Evolutionary conservation across 2,888 invertebrate genomes (phyloP).

Genomic region (Omphaloscelis lunosa): DNA sequence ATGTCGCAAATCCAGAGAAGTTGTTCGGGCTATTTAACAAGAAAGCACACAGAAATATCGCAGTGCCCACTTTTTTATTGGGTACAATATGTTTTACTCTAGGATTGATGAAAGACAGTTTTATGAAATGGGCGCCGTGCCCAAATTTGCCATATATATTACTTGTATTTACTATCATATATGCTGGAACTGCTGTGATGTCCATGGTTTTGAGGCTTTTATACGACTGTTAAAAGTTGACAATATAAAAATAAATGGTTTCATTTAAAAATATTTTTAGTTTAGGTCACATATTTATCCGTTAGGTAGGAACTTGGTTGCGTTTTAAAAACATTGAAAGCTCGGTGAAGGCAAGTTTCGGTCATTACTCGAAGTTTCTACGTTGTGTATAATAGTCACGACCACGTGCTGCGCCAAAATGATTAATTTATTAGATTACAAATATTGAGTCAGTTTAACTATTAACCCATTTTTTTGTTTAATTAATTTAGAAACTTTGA

Average conservation of each 20-base stretch:
- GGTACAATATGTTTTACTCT: constrained; percentile 73
- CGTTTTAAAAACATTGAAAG: not conserved
- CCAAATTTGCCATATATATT: constrained; percentile 61
- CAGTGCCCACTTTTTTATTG: constrained; percentile 62
- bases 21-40: constrained; percentile 29
- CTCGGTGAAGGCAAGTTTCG: not conserved
- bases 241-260: not conserved
- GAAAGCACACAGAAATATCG: constrained; percentile 51
- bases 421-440: not conserved
- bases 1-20: not conserved
- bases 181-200: constrained; percentile 52
- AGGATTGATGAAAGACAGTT: constrained; percentile 69
- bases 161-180: constrained; percentile 69
- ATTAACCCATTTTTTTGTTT: not conserved
- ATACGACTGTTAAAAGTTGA: constrained; percentile 7
- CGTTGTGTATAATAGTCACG: not conserved
- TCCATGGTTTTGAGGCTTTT: not conserved
- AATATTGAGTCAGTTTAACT: not conserved
- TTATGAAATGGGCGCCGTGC: constrained; percentile 67
- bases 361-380: not conserved
- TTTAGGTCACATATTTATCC: not conserved
- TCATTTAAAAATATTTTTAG: not conserved
- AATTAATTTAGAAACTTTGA: not conserved
- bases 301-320: not conserved
- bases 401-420: not conserved